These are phyloP conservation scores for Stegastes partitus DNA, from an alignment of 2,113 vertebrate genomes.

Conservation along the genomic window DNA sequence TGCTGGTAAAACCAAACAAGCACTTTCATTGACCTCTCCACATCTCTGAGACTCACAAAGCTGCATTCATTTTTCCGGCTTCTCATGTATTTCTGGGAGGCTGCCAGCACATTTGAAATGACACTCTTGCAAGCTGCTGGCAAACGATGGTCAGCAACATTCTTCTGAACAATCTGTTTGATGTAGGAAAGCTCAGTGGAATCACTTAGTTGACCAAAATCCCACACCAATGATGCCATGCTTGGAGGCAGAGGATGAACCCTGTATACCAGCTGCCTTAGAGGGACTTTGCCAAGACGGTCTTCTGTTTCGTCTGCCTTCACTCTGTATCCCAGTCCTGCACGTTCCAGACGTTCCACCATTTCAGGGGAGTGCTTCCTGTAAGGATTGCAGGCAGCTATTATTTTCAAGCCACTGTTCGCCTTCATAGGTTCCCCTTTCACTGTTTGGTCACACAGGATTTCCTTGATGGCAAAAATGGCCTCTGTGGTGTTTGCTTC, in stretches of 20 bases:
- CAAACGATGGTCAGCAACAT: conserved; percentile 58
- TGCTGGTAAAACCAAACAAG: conserved; percentile 84
- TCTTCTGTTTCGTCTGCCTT: conserved; percentile 84
- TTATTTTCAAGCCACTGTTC: conserved; percentile 82
- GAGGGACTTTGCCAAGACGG: conserved; percentile 84
- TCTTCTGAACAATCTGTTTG: conserved; percentile 83
- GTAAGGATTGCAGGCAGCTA: conserved; percentile 88
- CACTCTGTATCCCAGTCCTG: conserved; percentile 86
- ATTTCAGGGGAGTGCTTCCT: conserved; percentile 82
- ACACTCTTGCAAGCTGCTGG: conserved; percentile 42
- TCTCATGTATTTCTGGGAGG: conserved; percentile 84
- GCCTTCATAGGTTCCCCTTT: conserved; percentile 77
- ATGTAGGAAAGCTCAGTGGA: conserved; percentile 83
- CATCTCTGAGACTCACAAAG: conserved; percentile 87
- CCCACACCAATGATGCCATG: conserved; percentile 87
- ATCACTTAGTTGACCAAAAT: conserved; percentile 87
- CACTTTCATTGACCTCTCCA: conserved; percentile 85
- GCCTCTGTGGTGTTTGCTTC: conserved; percentile 89
- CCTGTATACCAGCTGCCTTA: conserved; percentile 86
- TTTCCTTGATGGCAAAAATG: conserved; percentile 87
- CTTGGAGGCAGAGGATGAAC: conserved; percentile 87
- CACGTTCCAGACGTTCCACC: conserved; percentile 83
- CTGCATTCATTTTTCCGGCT: conserved; percentile 83
- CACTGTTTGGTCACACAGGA: conserved; percentile 84
- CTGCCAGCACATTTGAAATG: conserved; percentile 80